Base-by-base conservation (phyloP, 1,140 invertebrate species). In the Colletes gigas region DNA sequence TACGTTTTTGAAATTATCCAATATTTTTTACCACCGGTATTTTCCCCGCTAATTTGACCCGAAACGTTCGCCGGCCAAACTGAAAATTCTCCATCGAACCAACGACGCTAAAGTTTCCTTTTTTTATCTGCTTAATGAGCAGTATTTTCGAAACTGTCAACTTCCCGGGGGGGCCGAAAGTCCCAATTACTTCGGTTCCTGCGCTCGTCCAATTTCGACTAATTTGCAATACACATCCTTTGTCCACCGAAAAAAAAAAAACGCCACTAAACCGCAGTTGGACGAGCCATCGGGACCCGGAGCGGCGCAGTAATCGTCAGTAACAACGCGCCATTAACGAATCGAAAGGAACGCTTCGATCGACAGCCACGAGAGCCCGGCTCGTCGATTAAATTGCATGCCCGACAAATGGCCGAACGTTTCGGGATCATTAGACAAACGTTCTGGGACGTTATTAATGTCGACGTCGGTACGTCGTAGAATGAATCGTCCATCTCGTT, bases 401-500 rank as follows among this genome's bases (percentile, higher is more conserved):
- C 41, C 21, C 70, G 71, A 78, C 75, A 86, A 86, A 86, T 86
- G 75, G 75, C 39, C 30, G 71, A 82, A 63, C 67, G 63, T 83
- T 86, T 85, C 67, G 21, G 72, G 71, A 86, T 86, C 71, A 82
- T 86, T 85, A 86, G 71, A 86, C 83, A 78, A 86, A 86, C 59
- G 67, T 71, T 83, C 62, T 21, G 70, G 21, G 44, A 66, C 74
- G 55, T 73, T 80, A 85, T 86, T 83, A 85, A 85, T 85, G 80
- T 69, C 75, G 80, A 82, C 75, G 80, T 78, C 71, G 66, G 14
- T 76, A 70, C 75, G 62, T 80, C 71, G 57, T 69, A 68, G 30
- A 83, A 85, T 50, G 68, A 83, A 15, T 77, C 75, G 83, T 85
- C 60, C 71, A 81, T 86, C 82, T 79, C 78, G 69, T 65, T 82